Evolutionary conservation across 2,113 vertebrate species (phyloP), one percentile per base, ranked within the genome.

Genomic region (Corythornis vintsioides): DNA sequence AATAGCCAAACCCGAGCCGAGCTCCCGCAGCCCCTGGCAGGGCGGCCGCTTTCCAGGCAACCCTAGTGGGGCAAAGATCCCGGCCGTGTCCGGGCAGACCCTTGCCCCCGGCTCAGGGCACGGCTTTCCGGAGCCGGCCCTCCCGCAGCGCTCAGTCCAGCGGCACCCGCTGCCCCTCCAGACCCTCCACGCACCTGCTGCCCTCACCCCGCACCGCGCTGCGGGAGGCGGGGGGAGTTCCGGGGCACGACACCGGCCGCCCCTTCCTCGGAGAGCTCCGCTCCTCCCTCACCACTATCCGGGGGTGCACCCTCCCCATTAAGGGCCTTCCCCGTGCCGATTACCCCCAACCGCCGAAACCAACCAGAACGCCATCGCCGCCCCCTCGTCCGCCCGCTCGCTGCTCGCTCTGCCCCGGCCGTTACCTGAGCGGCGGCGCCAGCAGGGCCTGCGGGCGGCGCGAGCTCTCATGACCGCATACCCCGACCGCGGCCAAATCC

Each of bases 351-450:
- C 10, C 38, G 38, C 38, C 38, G 38, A 38, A 38, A 38, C 38
- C 38, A 38, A 38, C 18, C 15, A 21, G n/a, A 55, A 12, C 15
- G 10, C 59, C 10, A 18, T 9, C 15, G 10, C 59, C 10, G 13
- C 8, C 15, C 57, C 50, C 19, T 11, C 1, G 6, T 15, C 18
- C 42, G 21, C n/a, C 50, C 31, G 45, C 65, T 25, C 45, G 12
- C 31, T 21, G 20, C 29, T 21, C 22, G 26, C 15, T 21, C 33
- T 14, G 61, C 28, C 17, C 52, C 59, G 45, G 35, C 83, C 88
- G 85, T 95, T 93, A 95, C 94, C 94, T 95, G 94, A 76, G 82
- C 91, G n/a, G 82, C 77, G 59, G 82, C 69, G 82, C 73, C 89
- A 79, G 89, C 85, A 63, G 85, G 88, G 88, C 91, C 94, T 48